Base-by-base conservation (phyloP, 2,797 vertebrate species). In the Caiman crocodilus region DNA sequence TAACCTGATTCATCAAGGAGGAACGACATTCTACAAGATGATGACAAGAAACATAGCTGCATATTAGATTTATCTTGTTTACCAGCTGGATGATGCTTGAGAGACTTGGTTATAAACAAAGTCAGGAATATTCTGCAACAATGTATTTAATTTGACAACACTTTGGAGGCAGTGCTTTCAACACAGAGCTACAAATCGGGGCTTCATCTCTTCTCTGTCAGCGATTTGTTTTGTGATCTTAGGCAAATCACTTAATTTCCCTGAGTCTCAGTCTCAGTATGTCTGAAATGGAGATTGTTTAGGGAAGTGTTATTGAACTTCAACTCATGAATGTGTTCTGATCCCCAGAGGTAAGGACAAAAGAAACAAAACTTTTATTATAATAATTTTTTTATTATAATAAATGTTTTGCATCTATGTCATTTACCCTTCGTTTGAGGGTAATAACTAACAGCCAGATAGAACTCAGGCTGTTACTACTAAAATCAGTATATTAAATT, bases 1-100 rank as follows among this genome's bases (percentile, higher is more conserved):
- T 74, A 78, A 94, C 92, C 82, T 60, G 30, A 88, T 71, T 69
- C 61, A 88, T 64, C 6, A 71, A 76, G 69, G 21, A 83, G 79
- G 69, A 85, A 2, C 57, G 91, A 76, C 14, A 80, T 77, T 92
- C 82, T 81, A 14, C 61, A 88, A 60, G 73, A 63, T 55, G 90
- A 6, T 85, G 76, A 20, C 14, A 15, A 79, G 25, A 82, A 57
- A 73, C 5, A 13, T 59, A 59, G 78, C 84, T 94, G 32, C 42
- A 2, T 77, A 79, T 80, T 79, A 12, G 60, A 85, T n/a, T 6
- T 80, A 57, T 86, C 76, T n/a, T 58, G 30, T 81, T 86, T 84
- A 87, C 25, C 32, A 78, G 4, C 11, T 28, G 35, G 75, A 63
- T 14, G 2, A 80, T 35, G 50, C 28, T 69, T 88, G 64, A 17